phyloP scores from a whole-genome alignment of 2,113 vertebrate genomes.

The Laterallus jamaicensis region DNA sequence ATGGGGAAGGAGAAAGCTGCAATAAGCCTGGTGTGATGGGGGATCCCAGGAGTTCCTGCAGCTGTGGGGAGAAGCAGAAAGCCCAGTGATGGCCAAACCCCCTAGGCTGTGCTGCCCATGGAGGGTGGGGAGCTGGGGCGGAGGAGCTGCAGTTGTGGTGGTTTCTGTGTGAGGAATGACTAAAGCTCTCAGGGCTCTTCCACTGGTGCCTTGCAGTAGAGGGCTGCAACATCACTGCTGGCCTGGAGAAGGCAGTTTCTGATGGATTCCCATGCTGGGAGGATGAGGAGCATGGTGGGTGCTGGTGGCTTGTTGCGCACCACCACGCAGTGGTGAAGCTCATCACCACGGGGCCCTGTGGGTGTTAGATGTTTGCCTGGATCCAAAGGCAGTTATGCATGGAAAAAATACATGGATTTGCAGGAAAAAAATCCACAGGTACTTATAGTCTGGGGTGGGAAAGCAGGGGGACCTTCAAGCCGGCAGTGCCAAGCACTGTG shows the following conservation, averaged over 20 bases:
- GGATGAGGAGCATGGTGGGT: background rate
- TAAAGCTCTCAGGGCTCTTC: background rate
- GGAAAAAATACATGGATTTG: background rate
- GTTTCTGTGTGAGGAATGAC: background rate
- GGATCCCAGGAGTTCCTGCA: background rate
- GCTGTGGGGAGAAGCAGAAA: background rate
- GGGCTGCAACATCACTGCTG: background rate
- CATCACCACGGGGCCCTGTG: fast-evolving
- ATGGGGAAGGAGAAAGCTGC: background rate
- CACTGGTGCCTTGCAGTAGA: background rate
- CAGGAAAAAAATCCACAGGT: background rate
- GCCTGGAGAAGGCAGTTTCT: background rate
- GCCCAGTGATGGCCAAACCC: fast-evolving
- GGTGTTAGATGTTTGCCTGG: background rate
- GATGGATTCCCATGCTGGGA: background rate
- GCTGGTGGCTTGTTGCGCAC: fast-evolving
- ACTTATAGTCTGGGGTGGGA: background rate
- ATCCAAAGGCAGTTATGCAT: fast-evolving
- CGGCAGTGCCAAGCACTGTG: fast-evolving
- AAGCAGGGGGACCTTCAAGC: background rate
- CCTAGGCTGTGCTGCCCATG: fast-evolving
- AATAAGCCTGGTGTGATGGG: background rate
- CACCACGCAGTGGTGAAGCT: background rate
- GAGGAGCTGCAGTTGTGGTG: background rate
- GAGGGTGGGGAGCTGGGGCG: background rate